Conservation (phyloP, 1,140 invertebrate genomes). For the Ditylenchus dipsaci region DNA sequence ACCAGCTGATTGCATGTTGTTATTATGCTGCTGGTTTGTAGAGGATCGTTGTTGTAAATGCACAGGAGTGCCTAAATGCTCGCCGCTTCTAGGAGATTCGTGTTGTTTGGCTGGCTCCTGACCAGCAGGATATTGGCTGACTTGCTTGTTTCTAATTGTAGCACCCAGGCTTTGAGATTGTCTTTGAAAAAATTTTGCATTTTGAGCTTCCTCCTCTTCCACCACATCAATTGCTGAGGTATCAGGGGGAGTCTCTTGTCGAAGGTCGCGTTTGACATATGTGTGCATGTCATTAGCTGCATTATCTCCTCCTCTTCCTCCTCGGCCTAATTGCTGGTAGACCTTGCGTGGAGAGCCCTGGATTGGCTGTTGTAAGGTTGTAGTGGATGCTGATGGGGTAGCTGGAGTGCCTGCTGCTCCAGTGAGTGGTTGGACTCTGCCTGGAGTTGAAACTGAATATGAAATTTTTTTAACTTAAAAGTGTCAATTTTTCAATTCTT, state of each 20-base stretch:
- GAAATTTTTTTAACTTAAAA: no score
- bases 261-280: not conserved
- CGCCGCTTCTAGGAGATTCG: not conserved
- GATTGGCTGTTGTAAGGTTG: not conserved
- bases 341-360: not conserved
- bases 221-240: conserved; percentile 11
- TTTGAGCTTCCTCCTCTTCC: conserved; percentile 27
- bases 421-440: no score
- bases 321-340: not conserved
- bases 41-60: not conserved
- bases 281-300: not conserved
- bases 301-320: no score
- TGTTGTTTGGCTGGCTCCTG: not conserved
- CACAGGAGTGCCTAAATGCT: not conserved
- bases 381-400: not conserved
- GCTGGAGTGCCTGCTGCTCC: not conserved
- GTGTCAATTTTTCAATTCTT: no score
- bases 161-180: conserved; percentile 5
- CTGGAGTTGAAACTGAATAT: no score
- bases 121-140: not conserved
- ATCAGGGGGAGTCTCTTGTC: not conserved
- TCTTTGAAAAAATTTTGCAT: conserved; percentile 23
- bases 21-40: not conserved
- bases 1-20: not conserved
- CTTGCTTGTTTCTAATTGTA: not conserved